Percentiles rank a stretch among this genome's conserved stretches.
phyloP scores from a whole-genome alignment of 2,888 invertebrate genomes.

The Drosophila lutescens region DNA sequence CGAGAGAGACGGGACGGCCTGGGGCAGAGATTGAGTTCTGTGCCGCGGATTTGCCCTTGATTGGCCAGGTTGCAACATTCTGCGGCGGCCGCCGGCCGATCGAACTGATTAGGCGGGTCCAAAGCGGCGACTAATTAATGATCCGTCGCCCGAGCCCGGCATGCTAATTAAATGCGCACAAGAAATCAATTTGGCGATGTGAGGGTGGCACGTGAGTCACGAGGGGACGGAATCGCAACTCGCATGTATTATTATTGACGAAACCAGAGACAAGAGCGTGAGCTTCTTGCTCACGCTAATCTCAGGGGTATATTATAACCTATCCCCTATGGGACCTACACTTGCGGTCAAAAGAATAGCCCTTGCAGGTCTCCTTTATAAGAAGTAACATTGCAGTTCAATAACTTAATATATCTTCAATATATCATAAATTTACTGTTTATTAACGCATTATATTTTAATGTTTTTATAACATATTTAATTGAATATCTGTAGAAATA shows the following conservation, averaged over 20 bases:
- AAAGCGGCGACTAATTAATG: constrained; percentile 71
- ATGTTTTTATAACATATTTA: too few relatives aligned
- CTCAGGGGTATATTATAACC: background rate
- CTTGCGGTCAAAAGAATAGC: background rate
- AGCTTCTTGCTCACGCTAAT: background rate
- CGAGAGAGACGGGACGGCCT: constrained; percentile 36
- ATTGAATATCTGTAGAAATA: too few relatives aligned
- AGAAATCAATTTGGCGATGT: constrained; percentile 38
- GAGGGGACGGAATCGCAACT: background rate
- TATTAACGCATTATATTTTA: too few relatives aligned
- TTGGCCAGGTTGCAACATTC: constrained; percentile 58
- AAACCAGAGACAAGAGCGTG: background rate
- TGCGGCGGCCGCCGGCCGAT: constrained; percentile 55
- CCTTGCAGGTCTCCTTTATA: too few relatives aligned
- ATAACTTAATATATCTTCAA: too few relatives aligned
- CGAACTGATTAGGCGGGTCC: constrained; percentile 56
- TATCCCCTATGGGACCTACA: background rate
- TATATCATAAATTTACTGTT: too few relatives aligned
- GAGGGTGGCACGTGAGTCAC: constrained; percentile 22
- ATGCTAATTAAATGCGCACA: constrained; percentile 66
- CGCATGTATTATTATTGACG: background rate
- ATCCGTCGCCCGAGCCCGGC: constrained; percentile 51
- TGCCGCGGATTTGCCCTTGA: constrained; percentile 70
- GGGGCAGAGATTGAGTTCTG: constrained; percentile 30
- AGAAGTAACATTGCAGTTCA: too few relatives aligned